Evolutionary conservation across 2,113 vertebrate genomes (phyloP).

Genomic region (Ptychochromis oligacanthus): DNA sequence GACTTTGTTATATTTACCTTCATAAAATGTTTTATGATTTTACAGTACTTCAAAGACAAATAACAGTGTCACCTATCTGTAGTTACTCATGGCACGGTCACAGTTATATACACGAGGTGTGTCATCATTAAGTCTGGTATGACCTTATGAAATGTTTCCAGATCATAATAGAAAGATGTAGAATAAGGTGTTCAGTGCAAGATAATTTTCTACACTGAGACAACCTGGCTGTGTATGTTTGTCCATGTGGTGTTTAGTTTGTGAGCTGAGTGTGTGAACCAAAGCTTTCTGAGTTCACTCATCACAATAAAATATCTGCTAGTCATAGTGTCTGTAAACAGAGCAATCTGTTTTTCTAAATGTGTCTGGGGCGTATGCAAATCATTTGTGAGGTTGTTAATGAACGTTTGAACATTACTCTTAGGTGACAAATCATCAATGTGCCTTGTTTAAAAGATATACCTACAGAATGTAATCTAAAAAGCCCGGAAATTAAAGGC

Average conservation of each 20-base stretch:
- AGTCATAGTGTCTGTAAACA: constrained; percentile 13
- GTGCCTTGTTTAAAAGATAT: neutral
- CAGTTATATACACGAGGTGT: neutral
- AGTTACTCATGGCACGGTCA: neutral
- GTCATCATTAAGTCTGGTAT: neutral
- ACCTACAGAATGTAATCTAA: neutral
- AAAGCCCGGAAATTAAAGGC: neutral
- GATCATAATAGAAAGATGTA: neutral
- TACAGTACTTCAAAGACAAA: neutral
- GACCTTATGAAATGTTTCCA: neutral
- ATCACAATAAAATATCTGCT: constrained; percentile 29
- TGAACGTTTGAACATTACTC: constrained; percentile 11
- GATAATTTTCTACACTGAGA: constrained; percentile 27
- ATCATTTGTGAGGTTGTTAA: constrained; percentile 23
- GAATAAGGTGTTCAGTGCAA: neutral
- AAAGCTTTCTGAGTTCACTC: constrained; percentile 26
- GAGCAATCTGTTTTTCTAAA: constrained; percentile 39
- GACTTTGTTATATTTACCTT: neutral
- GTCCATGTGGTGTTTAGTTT: constrained; percentile 43
- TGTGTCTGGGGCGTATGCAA: constrained; percentile 38
- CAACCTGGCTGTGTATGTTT: constrained; percentile 30
- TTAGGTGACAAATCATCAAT: constrained; percentile 2
- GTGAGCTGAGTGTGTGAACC: constrained; percentile 18
- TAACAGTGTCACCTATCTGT: neutral
- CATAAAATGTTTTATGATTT: neutral